These are phyloP conservation scores for Ptychoptera albimana DNA, from an alignment of 2,888 invertebrate species.

Conservation along the genomic window DNA sequence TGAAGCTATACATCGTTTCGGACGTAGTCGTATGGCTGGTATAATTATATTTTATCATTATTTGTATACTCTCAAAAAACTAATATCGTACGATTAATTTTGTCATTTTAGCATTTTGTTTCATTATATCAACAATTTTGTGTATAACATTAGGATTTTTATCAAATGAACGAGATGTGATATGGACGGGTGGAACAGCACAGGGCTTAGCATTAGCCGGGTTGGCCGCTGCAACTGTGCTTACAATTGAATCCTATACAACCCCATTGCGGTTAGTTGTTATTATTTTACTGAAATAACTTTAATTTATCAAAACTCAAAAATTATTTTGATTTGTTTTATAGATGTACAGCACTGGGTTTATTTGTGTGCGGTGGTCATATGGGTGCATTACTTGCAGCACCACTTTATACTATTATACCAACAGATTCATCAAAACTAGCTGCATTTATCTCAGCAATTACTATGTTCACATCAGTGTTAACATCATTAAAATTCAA, in stretches of 20 bases:
- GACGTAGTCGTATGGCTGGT: slow-evolving; percentile 14
- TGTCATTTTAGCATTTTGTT: slow-evolving; percentile 10
- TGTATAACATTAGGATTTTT: slow-evolving; percentile 13
- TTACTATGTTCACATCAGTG: slow-evolving; percentile 10
- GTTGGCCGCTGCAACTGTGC: slow-evolving; percentile 12
- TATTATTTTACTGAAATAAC: neutral
- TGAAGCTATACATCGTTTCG: slow-evolving; percentile 12
- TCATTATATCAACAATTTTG: slow-evolving; percentile 12
- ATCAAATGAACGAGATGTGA: slow-evolving; percentile 10
- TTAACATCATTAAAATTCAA: slow-evolving; percentile 10
- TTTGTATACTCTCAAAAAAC: neutral
- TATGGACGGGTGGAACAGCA: slow-evolving; percentile 15
- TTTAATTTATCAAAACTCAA: neutral
- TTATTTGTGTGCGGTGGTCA: slow-evolving; percentile 11
- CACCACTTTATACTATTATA: slow-evolving; percentile 9
- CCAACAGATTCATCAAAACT: slow-evolving; percentile 11
- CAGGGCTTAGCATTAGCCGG: slow-evolving; percentile 13
- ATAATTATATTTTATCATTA: neutral
- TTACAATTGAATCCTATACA: slow-evolving; percentile 13
- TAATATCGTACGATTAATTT: neutral
- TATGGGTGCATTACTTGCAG: slow-evolving; percentile 12
- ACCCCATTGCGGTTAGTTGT: slow-evolving; percentile 12
- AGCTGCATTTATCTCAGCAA: slow-evolving; percentile 12
- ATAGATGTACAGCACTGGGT: slow-evolving; percentile 14
- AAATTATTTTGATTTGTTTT: neutral